phyloP scores from a whole-genome alignment of 2,113 vertebrate species.

The Dasyurus viverrinus region DNA sequence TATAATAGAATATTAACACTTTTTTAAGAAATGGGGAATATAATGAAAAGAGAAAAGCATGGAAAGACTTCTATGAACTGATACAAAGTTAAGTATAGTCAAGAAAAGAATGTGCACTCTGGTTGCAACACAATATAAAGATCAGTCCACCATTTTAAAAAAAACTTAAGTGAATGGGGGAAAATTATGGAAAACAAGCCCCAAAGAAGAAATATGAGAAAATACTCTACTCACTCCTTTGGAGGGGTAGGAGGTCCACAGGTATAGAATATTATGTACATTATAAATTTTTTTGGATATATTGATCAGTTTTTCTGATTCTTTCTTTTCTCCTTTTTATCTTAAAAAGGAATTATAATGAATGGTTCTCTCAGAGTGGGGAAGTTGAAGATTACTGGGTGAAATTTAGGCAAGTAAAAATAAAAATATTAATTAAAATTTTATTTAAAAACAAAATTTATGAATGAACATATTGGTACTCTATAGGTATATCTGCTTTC shows the following conservation, averaged over 20 bases:
- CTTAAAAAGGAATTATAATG: neutral
- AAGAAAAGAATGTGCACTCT: neutral
- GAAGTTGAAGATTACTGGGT: neutral
- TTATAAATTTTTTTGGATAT: neutral
- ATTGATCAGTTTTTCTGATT: neutral
- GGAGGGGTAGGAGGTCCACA: neutral
- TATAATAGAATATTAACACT: neutral
- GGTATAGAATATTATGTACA: neutral
- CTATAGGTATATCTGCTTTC: neutral
- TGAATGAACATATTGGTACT: neutral
- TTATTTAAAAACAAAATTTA: neutral
- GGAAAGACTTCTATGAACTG: neutral
- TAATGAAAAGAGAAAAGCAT: neutral
- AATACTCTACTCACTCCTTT: neutral
- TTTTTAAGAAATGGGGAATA: neutral
- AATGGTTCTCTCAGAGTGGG: neutral
- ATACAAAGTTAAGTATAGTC: neutral
- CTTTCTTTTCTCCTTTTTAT: neutral
- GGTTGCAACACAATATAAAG: neutral
- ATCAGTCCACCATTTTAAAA: neutral
- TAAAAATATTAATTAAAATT: neutral
- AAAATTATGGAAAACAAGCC: neutral
- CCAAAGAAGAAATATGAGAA: neutral
- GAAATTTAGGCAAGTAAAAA: neutral
- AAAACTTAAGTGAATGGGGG: neutral